Conservation (phyloP, 2,797 vertebrate genomes). For the Gadopsis bispinosus region DNA sequence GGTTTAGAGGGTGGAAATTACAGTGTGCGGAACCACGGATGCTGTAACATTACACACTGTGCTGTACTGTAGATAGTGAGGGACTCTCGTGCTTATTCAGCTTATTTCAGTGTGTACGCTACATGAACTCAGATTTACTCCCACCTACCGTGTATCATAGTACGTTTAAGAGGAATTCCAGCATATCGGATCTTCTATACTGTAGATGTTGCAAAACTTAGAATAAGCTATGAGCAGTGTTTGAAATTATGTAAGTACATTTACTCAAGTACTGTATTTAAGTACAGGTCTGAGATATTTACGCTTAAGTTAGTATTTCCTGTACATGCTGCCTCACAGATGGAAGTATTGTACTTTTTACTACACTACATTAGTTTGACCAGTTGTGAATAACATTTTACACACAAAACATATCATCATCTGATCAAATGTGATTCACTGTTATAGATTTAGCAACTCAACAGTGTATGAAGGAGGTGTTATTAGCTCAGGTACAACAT, state of each 20-base stretch:
- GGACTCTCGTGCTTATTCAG: slow-evolving; percentile 4
- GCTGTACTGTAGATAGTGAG: slow-evolving; percentile 9
- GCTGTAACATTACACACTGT: slow-evolving; percentile 8
- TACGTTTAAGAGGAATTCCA: background rate
- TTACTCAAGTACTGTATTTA: background rate
- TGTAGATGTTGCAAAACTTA: background rate
- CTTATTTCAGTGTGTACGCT: background rate
- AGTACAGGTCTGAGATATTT: background rate
- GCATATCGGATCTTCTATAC: background rate
- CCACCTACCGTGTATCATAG: background rate
- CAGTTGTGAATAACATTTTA: background rate
- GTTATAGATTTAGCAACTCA: background rate
- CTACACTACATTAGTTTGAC: background rate
- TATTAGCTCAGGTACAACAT: background rate
- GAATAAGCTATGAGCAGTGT: too few relatives aligned
- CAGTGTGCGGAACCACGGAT: background rate
- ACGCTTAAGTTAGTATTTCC: background rate
- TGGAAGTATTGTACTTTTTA: background rate
- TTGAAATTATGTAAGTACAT: background rate
- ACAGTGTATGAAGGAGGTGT: background rate
- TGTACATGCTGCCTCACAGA: too few relatives aligned
- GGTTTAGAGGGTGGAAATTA: slow-evolving; percentile 35
- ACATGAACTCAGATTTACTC: background rate
- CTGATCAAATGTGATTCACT: background rate
- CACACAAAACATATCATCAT: background rate